Evolutionary conservation across 2,888 invertebrate species (phyloP).

Genomic region (Pachymerium ferrugineum): DNA sequence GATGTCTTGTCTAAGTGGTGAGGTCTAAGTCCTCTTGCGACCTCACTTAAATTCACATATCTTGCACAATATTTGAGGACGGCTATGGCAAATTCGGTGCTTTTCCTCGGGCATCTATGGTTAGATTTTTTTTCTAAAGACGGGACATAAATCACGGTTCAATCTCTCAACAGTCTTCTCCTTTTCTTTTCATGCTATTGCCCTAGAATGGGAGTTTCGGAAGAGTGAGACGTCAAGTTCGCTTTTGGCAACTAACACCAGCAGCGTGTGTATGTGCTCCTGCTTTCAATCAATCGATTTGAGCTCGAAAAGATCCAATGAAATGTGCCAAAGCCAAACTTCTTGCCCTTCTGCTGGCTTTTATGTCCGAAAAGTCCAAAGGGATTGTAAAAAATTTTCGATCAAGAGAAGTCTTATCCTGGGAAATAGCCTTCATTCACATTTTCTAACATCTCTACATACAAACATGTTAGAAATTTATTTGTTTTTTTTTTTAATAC

Average conservation of each 20-base stretch:
- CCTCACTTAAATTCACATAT: too few relatives aligned
- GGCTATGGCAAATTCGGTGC: background rate
- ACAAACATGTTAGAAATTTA: too few relatives aligned
- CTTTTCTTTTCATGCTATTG: background rate
- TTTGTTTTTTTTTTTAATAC: too few relatives aligned
- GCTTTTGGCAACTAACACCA: slow-evolving; percentile 11
- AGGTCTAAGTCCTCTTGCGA: too few relatives aligned
- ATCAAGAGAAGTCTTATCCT: too few relatives aligned
- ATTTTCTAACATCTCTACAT: too few relatives aligned
- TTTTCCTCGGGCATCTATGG: background rate
- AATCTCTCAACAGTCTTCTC: background rate
- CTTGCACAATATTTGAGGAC: background rate
- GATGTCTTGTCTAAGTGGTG: too few relatives aligned
- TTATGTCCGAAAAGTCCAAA: background rate
- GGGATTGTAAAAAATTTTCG: background rate
- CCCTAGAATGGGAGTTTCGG: background rate
- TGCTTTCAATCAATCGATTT: slow-evolving; percentile 11
- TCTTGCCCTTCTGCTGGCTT: background rate
- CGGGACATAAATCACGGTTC: background rate
- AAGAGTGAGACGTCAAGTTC: background rate
- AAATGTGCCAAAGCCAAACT: background rate
- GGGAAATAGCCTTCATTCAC: too few relatives aligned
- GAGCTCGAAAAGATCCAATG: background rate
- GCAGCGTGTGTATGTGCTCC: background rate
- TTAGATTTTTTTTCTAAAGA: background rate